Conservation (phyloP, 1,140 invertebrate species). For the Contarinia nasturtii region DNA sequence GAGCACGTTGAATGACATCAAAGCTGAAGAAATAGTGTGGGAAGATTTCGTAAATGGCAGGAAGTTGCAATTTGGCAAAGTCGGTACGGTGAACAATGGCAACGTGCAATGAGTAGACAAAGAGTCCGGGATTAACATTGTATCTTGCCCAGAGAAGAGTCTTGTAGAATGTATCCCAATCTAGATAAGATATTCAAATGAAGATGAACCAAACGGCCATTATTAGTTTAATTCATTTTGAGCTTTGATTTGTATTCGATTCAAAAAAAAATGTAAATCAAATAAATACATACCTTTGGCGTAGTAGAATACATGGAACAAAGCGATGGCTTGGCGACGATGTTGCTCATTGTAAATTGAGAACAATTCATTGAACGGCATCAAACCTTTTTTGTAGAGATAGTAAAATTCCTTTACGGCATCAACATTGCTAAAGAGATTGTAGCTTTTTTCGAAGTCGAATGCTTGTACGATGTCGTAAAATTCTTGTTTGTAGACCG, state of each 20-base stretch:
- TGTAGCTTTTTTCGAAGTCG: constrained; percentile 24
- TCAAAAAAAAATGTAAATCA: too few relatives aligned
- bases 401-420: constrained; percentile 27
- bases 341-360: constrained; percentile 29
- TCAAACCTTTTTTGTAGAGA: constrained; percentile 25
- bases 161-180: constrained; percentile 43
- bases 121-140: constrained; percentile 37
- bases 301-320: constrained; percentile 35
- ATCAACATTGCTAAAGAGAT: constrained; percentile 20
- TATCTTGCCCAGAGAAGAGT: constrained; percentile 35
- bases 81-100: constrained; percentile 34
- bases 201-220: too few relatives aligned
- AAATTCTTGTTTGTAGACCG: constrained; percentile 24
- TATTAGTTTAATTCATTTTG: too few relatives aligned
- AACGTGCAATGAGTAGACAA: constrained; percentile 33
- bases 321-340: constrained; percentile 27
- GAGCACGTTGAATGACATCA: constrained; percentile 31
- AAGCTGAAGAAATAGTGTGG: constrained; percentile 37
- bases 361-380: constrained; percentile 33
- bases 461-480: constrained; percentile 22
- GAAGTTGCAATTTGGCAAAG: constrained; percentile 32
- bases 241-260: too few relatives aligned
- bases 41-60: constrained; percentile 39
- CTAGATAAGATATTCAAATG: constrained; percentile 10
- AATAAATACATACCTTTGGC: constrained; percentile 22